These are phyloP conservation scores for Megalonaias nervosa DNA, from an alignment of 1,140 invertebrate genomes.

Conservation along the genomic window DNA sequence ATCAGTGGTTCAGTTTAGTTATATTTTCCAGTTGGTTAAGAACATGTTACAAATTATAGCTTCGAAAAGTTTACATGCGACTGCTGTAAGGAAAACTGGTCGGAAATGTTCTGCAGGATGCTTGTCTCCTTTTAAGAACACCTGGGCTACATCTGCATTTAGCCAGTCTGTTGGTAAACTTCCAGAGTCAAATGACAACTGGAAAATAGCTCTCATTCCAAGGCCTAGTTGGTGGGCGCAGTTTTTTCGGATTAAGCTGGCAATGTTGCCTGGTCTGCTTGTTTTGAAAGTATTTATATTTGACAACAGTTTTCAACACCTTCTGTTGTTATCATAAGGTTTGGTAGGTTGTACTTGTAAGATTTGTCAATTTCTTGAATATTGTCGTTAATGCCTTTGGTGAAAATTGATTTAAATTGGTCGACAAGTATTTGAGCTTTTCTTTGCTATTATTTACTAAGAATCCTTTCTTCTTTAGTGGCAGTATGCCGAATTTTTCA, in stretches of 20 bases:
- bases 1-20: no score
- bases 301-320: constrained; percentile 12
- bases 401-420: constrained; percentile 35
- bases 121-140: constrained; percentile 27
- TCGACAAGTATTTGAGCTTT: no score
- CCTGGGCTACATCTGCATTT: constrained; percentile 24
- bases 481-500: constrained; percentile 10
- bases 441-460: not conserved
- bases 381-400: not conserved
- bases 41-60: no score
- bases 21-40: no score
- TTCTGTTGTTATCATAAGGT: not conserved
- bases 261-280: constrained; percentile 1
- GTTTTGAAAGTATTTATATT: constrained; percentile 10
- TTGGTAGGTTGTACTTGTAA: not conserved
- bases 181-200: not conserved
- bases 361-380: not conserved
- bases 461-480: not conserved
- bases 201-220: not conserved
- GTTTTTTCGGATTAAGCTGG: constrained; percentile 5
- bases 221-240: not conserved
- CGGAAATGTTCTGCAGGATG: no score
- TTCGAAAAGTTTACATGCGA: no score
- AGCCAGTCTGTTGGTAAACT: not conserved
- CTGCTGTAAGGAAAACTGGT: no score